Evolutionary conservation across 1,140 invertebrate genomes (phyloP), one percentile per base, ranked within the genome.

Genomic region (Aphaenogaster floridana): DNA sequence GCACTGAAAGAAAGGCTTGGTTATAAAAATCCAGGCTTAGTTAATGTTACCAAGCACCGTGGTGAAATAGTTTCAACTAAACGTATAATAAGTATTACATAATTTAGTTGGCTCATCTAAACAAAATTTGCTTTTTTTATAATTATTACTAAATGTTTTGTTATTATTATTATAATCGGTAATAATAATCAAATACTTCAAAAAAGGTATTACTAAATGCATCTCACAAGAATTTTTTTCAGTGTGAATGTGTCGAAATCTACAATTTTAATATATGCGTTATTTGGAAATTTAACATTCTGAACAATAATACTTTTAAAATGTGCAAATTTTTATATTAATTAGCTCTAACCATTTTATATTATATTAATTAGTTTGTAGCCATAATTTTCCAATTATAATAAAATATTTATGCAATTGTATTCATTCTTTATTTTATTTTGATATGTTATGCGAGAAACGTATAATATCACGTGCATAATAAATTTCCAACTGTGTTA

Each of bases 381-480:
- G 7, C 17, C 9, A 74, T n/a, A n/a, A 74, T n/a, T 39, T 54
- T 50, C 15, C 21, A 28, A 71, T 74, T 74, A 54, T 34, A 52
- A 39, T 74, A 54, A 74, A 11, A 50, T 1, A 28, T 54, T 74
- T 13, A 36, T 52, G 39, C 36, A 74, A 74, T 74, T 74, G 36
- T 17, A 54, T 4, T 36, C 28, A 7, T 36, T 72, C 13, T 36
- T 48, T 28, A 36, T 34, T 74, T 9, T 6, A n/a, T 6, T 54
- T 11, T 36, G 2, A 66, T 17, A n/a, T 8, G 28, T 39, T 9
- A 39, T 9, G 36, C 3, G 17, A 39, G 36, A 63, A 66, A 34
- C n/a, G 3, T n/a, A 13, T 36, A 71, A 48, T 71, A 71, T 45
- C 17, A 57, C 48, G 13, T 15, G 11, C 13, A 39, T 61, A n/a